Evolutionary conservation across 2,797 vertebrate species (phyloP), one percentile per base, ranked within the genome.

Genomic region (Diplodus sargus): DNA sequence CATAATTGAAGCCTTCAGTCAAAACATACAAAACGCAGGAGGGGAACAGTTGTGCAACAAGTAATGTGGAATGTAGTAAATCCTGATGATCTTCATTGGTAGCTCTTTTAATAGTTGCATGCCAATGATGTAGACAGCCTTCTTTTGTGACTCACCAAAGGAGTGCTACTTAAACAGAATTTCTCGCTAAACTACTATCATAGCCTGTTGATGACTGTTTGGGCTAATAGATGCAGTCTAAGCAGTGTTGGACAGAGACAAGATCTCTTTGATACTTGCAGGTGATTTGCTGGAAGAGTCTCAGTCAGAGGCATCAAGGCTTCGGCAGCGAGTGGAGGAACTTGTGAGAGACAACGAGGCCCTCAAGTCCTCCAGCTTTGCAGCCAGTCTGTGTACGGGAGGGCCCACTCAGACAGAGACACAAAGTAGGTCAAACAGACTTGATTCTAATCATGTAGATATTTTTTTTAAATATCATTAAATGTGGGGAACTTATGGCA

Each of bases 211-310:
- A 47, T 60, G 57, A 58, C 65, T 78, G 43, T 22, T 63, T 9
- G 13, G 45, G 34, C 53, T 30, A 45, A 54, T 16, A 49, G 18
- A 56, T 65, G 2, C 34, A 53, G 17, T 17, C 17, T 30, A 23
- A 10, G 20, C 17, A 22, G 25, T n/a, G 18, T 49, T 65, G 17
- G 74, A 73, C 56, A 51, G 28, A 76, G 43, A 81, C 8, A 11
- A 67, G n/a, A 69, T 78, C 57, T 87, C 16, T 76, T 30, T 78
- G 17, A 76, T 68, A 73, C 62, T 47, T 74, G 67, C 86, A 99
- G 98, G 98, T 71, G 97, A 98, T 68, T 94, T 99, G 76, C 89
- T 99, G 90, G 97, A 98, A 82, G 98, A 99, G 87, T 99, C 98
- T 34, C 98, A 99, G 65, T 94, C 97, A 1, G 98, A 99, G 89